Conservation (phyloP, 2,888 invertebrate genomes). For the Bembecia ichneumoniformis region DNA sequence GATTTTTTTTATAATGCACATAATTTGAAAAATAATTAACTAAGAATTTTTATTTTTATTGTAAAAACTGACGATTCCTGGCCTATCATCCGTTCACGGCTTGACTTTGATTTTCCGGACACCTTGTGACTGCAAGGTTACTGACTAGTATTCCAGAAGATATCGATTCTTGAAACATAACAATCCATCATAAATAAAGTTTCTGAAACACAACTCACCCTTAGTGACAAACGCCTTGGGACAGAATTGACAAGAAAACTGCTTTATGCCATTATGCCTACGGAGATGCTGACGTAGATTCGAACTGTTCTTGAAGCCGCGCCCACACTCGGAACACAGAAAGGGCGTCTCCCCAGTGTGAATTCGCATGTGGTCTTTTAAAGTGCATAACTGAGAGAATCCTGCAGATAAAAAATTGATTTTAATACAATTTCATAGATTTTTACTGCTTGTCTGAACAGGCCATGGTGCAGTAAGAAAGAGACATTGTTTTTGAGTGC, state of each 20-base stretch:
- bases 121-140: too few relatives aligned
- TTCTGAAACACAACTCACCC: conserved; percentile 30
- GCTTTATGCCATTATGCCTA: conserved; percentile 68
- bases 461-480: too few relatives aligned
- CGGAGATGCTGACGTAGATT: conserved; percentile 73
- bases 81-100: too few relatives aligned
- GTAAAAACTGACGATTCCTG: too few relatives aligned
- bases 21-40: too few relatives aligned
- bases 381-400: conserved; percentile 64
- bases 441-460: too few relatives aligned
- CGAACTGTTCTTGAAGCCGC: conserved; percentile 67
- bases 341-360: conserved; percentile 71
- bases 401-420: conserved; percentile 28
- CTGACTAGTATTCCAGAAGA: too few relatives aligned
- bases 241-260: conserved; percentile 68
- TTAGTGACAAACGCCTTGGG: conserved; percentile 71
- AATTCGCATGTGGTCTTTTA: conserved; percentile 69
- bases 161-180: too few relatives aligned
- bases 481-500: too few relatives aligned
- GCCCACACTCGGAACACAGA: conserved; percentile 70
- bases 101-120: too few relatives aligned
- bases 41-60: too few relatives aligned
- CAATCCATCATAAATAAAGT: background rate
- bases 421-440: background rate
- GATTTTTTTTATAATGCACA: too few relatives aligned